phyloP scores from a whole-genome alignment of 2,797 vertebrate species.

The Orestias chungarensis region DNA sequence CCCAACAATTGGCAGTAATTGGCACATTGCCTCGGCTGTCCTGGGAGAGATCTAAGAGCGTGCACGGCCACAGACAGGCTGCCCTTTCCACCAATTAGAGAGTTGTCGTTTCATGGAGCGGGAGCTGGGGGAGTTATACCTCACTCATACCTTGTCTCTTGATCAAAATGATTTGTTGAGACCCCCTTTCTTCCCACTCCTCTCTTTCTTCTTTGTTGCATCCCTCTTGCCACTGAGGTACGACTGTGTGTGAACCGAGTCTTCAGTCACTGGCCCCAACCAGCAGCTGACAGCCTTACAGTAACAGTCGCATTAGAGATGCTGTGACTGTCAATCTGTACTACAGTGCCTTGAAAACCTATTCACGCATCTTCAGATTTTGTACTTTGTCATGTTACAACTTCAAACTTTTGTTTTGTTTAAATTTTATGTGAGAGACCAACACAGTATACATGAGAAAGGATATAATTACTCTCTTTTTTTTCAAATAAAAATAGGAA shows the following conservation, averaged over 20 bases:
- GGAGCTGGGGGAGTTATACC: conserved; percentile 71
- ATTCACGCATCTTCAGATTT: background rate
- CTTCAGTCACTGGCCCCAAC: conserved; percentile 72
- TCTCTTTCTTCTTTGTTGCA: conserved; percentile 48
- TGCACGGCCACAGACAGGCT: conserved; percentile 74
- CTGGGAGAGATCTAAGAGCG: conserved; percentile 82
- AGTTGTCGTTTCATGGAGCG: conserved; percentile 70
- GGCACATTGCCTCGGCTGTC: conserved; percentile 80
- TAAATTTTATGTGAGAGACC: background rate
- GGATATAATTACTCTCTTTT: background rate
- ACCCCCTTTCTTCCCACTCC: conserved; percentile 60
- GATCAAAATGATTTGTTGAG: conserved; percentile 78
- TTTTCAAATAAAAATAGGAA: background rate
- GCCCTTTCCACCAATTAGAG: conserved; percentile 86
- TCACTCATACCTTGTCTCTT: conserved; percentile 73
- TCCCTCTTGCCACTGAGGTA: conserved; percentile 53
- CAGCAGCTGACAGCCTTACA: conserved; percentile 69
- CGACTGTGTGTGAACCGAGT: conserved; percentile 67
- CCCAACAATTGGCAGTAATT: conserved; percentile 86
- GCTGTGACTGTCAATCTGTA: conserved; percentile 59
- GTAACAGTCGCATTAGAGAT: conserved; percentile 68
- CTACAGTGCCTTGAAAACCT: background rate
- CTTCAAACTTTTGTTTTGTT: background rate
- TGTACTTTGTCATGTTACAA: background rate
- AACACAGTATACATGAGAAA: background rate